Evolutionary conservation across 2,797 vertebrate genomes (phyloP).

Genomic region (Periparus ater): DNA sequence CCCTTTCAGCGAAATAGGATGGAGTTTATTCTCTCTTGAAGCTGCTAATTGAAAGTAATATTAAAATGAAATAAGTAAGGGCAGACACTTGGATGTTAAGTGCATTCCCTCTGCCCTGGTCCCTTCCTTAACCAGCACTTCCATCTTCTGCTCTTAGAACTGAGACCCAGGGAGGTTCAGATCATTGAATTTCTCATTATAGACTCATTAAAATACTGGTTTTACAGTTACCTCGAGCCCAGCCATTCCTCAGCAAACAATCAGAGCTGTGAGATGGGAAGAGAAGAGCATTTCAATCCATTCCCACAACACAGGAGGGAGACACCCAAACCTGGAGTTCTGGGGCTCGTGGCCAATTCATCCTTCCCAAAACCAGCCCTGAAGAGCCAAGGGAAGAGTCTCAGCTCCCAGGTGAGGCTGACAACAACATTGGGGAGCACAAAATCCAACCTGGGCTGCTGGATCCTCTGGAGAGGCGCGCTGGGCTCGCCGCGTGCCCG

Average conservation of each 20-base stretch:
- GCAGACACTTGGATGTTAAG: background rate
- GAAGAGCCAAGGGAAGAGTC: background rate
- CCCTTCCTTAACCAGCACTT: background rate
- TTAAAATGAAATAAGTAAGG: background rate
- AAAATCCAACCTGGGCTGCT: too few relatives aligned
- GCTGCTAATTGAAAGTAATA: background rate
- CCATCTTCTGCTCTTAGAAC: background rate
- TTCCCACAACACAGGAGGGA: accelerated
- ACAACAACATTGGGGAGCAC: background rate
- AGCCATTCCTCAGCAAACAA: background rate
- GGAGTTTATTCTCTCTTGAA: background rate
- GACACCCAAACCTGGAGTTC: accelerated
- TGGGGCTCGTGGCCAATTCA: accelerated
- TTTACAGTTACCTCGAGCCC: background rate
- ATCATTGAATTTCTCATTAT: background rate
- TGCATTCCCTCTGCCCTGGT: accelerated
- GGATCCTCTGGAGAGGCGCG: too few relatives aligned
- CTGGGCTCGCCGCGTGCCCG: background rate
- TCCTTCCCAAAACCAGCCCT: background rate
- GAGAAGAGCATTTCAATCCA: background rate
- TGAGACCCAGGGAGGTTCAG: background rate
- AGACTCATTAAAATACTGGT: background rate
- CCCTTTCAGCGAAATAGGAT: background rate
- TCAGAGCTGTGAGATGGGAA: background rate
- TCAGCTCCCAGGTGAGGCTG: background rate